Conservation (phyloP, 2,888 invertebrate genomes). For the Eurois occulta region DNA sequence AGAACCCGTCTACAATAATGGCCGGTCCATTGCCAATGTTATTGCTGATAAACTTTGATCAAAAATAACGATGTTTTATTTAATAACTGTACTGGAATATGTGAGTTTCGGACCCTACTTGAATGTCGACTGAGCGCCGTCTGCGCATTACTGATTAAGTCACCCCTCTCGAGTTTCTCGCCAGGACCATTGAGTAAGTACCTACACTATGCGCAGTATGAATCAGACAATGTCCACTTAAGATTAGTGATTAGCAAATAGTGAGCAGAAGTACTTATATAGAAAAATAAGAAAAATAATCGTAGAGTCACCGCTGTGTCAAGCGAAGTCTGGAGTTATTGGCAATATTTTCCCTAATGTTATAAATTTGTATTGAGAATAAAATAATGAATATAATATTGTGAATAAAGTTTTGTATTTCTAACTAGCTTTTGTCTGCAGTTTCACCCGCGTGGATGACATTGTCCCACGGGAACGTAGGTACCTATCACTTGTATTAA, state of each 20-base stretch:
- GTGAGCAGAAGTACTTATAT: background rate
- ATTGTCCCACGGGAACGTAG: background rate
- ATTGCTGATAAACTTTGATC: background rate
- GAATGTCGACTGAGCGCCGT: slow-evolving; percentile 29
- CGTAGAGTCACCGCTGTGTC: background rate
- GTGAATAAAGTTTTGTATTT: background rate
- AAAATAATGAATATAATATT: background rate
- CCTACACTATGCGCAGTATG: slow-evolving; percentile 9
- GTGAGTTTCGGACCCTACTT: slow-evolving; percentile 18
- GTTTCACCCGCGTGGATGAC: background rate
- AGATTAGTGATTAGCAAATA: background rate
- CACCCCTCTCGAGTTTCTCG: slow-evolving; percentile 39
- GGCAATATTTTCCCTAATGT: background rate
- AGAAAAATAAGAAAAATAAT: background rate
- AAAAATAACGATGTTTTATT: slow-evolving; percentile 10
- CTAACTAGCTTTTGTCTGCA: background rate
- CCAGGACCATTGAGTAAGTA: slow-evolving; percentile 20
- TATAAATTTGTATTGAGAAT: background rate
- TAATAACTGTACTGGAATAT: background rate
- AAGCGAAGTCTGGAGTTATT: background rate
- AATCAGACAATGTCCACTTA: slow-evolving; percentile 4
- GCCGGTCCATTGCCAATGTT: background rate
- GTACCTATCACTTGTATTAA: background rate
- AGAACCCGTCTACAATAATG: background rate
- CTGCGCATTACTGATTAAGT: slow-evolving; percentile 24